Evolutionary conservation across 1,140 invertebrate genomes (phyloP), one percentile per base, ranked within the genome.

Genomic region (Trachymyrmex cornetzi): DNA sequence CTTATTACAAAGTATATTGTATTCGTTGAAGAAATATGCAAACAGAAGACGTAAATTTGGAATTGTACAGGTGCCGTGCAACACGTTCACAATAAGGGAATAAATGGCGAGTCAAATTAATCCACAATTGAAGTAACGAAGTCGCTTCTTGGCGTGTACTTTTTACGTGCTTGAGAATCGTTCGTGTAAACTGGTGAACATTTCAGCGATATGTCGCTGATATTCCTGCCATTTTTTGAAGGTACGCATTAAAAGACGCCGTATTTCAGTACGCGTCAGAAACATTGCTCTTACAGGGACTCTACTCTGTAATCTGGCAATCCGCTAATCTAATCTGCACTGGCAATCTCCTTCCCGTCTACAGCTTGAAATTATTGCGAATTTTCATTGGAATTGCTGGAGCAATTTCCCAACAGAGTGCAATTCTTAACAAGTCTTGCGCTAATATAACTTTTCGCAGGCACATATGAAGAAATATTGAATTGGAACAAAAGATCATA

Each of bases 301-400:
- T 66, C 77, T 63, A 75, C 72, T 81, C 71, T 89, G 88, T 89
- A 90, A 90, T 89, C 77, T 89, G 72, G 69, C 74, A 90, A 90
- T 90, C 88, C 80, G 74, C 80, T 88, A 90, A 90, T 90, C 89
- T 90, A 90, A 90, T 90, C 89, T 63, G 24, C 71, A 30, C 48
- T 57, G 27, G 69, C 67, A 69, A 90, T 88, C 89, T 67, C 57
- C 66, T 44, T 61, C 22, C 53, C 67, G 44, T 38, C 69, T 30
- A 48, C n/a, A 77, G 27, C 38, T 66, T 86, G 27, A 90, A 90
- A 90, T 90, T 90, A 90, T 90, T 90, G 87, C 86, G 48, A 85
- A 90, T 77, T 90, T 90, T 85, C 88, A 90, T 90, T 77, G 86
- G 84, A 86, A 89, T 90, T 86, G 88, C 90, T 90, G 80, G 79